Percentiles rank a stretch among this genome's conserved stretches.
phyloP scores from a whole-genome alignment of 2,797 vertebrate genomes.

The Alectoris magna region DNA sequence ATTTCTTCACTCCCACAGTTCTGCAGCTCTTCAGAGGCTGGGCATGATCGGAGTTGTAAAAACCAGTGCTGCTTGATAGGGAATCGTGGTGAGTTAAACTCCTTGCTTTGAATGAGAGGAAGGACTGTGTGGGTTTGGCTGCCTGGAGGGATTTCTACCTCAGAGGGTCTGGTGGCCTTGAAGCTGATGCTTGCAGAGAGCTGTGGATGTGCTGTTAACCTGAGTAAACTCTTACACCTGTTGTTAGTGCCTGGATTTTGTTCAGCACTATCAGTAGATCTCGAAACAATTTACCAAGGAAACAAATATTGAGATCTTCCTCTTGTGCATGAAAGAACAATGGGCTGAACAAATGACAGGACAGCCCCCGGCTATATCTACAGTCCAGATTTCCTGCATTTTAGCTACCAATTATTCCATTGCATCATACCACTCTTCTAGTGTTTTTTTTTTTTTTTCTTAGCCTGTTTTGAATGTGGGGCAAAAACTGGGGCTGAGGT shows the following conservation, averaged over 20 bases:
- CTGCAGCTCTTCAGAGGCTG: neutral
- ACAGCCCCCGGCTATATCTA: neutral
- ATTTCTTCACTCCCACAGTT: neutral
- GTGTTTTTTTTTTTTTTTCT: neutral
- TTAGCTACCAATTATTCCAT: neutral
- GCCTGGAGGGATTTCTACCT: neutral
- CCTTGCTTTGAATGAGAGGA: neutral
- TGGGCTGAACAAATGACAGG: neutral
- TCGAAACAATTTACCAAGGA: neutral
- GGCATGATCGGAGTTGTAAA: neutral
- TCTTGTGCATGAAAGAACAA: neutral
- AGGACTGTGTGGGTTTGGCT: neutral
- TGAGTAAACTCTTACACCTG: neutral
- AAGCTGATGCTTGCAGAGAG: neutral
- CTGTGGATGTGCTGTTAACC: neutral
- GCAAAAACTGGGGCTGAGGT: conserved; percentile 9
- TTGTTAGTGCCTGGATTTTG: neutral
- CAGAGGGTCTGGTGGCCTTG: neutral
- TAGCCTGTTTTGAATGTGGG: neutral
- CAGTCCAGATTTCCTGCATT: neutral
- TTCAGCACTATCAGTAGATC: neutral
- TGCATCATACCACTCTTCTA: neutral
- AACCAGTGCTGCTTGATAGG: neutral
- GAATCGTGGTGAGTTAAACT: neutral
- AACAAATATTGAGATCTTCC: neutral